phyloP scores from a whole-genome alignment of 2,113 vertebrate genomes.

The Oncorhynchus nerka region DNA sequence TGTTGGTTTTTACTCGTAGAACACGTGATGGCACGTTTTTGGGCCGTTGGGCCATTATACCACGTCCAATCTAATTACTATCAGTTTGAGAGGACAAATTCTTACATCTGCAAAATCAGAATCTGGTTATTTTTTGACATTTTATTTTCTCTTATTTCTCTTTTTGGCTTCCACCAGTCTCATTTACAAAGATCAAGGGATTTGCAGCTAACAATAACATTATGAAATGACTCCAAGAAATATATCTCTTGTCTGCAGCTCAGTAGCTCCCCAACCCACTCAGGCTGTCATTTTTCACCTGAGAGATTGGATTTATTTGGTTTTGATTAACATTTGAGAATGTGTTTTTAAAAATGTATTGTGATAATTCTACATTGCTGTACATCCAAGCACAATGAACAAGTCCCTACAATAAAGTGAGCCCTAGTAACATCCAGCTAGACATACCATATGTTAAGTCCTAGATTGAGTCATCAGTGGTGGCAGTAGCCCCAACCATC shows the following conservation, averaged over 20 bases:
- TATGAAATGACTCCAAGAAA: slow-evolving; percentile 13
- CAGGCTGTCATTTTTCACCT: not conserved
- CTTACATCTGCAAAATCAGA: slow-evolving; percentile 32
- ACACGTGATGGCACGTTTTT: slow-evolving; percentile 35
- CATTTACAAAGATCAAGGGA: slow-evolving; percentile 26
- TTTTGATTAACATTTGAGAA: not conserved
- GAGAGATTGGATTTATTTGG: not conserved
- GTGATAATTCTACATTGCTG: not conserved
- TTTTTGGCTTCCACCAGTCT: slow-evolving; percentile 6
- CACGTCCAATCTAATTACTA: slow-evolving; percentile 36
- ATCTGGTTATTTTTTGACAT: slow-evolving; percentile 12
- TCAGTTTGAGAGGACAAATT: slow-evolving; percentile 31
- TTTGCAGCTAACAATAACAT: slow-evolving; percentile 20
- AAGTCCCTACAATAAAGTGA: too few species aligned
- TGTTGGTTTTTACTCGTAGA: slow-evolving; percentile 29
- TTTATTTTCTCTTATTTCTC: slow-evolving; percentile 11
- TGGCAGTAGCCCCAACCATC: not conserved
- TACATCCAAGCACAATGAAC: not conserved
- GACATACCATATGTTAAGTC: not conserved
- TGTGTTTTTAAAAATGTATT: too few species aligned
- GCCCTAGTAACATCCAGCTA: not conserved
- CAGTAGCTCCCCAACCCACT: not conserved
- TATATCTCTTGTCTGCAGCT: not conserved
- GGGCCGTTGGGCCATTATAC: slow-evolving; percentile 25
- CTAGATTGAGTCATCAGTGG: slow-evolving; percentile 23